phyloP scores from a whole-genome alignment of 2,888 invertebrate genomes.

The Abscondita cerata region DNA sequence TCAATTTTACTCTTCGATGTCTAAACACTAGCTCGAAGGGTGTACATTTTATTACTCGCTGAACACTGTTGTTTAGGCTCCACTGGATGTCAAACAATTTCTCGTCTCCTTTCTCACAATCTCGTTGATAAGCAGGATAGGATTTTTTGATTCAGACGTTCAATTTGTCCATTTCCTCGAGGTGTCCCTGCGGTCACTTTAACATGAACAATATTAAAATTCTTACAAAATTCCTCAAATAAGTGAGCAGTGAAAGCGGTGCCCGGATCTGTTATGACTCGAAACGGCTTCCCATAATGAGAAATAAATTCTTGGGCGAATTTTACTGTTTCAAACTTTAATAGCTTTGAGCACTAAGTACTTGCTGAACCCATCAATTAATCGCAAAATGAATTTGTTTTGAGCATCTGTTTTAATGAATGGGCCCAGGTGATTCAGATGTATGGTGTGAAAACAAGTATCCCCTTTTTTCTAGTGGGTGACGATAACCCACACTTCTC shows the following conservation, averaged over 20 bases:
- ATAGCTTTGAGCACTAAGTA: conserved; percentile 44
- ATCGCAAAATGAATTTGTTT: conserved; percentile 47
- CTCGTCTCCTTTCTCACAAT: background rate
- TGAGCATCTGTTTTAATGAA: conserved; percentile 47
- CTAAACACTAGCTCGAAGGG: conserved; percentile 16
- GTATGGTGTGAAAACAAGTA: conserved; percentile 50
- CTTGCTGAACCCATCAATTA: conserved; percentile 49
- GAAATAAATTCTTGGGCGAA: conserved; percentile 21
- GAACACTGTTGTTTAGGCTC: conserved; percentile 13
- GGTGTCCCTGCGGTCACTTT: conserved; percentile 17
- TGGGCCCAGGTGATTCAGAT: conserved; percentile 55
- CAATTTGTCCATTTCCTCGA: background rate
- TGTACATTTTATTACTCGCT: conserved; percentile 5
- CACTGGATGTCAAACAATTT: conserved; percentile 15
- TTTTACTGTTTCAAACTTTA: conserved; percentile 3
- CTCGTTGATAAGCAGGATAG: background rate
- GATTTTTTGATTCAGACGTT: background rate
- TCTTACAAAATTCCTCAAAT: conserved; percentile 17
- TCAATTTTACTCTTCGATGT: background rate
- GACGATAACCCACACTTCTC: conserved; percentile 37
- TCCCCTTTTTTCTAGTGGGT: conserved; percentile 50
- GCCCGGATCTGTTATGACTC: conserved; percentile 28
- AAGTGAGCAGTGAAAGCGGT: conserved; percentile 20
- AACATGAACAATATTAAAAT: conserved; percentile 26
- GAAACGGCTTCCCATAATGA: conserved; percentile 22